These are phyloP conservation scores for Rhopalosiphum nymphaeae DNA, from an alignment of 2,888 invertebrate species.

Conservation along the genomic window DNA sequence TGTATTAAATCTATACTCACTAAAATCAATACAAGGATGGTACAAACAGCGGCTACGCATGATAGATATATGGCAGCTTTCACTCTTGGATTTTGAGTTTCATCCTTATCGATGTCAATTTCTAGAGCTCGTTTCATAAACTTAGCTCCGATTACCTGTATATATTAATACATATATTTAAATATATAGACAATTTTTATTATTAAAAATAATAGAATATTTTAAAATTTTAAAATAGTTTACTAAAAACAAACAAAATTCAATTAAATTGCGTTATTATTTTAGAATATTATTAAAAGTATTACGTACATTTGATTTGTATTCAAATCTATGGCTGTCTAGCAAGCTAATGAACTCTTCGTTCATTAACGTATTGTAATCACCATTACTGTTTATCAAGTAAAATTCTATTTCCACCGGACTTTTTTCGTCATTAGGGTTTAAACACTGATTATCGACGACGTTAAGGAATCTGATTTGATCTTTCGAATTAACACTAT, in stretches of 20 bases:
- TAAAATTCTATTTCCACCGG: constrained; percentile 58
- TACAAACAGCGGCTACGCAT: constrained; percentile 82
- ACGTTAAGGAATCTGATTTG: constrained; percentile 39
- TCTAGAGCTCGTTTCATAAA: constrained; percentile 56
- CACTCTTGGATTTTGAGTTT: constrained; percentile 70
- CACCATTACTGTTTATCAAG: constrained; percentile 41
- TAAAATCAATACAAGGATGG: constrained; percentile 82
- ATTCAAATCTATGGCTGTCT: constrained; percentile 36
- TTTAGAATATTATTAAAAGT: not conserved
- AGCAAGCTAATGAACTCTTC: constrained; percentile 54
- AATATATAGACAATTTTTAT: not conserved
- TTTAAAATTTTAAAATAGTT: not conserved
- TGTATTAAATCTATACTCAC: constrained; percentile 72
- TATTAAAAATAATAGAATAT: not conserved
- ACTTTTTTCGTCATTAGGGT: not conserved
- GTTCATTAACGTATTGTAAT: constrained; percentile 12
- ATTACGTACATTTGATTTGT: constrained; percentile 45
- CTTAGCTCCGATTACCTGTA: constrained; percentile 32
- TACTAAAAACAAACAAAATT: not conserved
- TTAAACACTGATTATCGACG: constrained; percentile 4
- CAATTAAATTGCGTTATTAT: not conserved
- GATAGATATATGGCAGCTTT: constrained; percentile 87
- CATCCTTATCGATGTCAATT: constrained; percentile 47
- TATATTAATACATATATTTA: not conserved
- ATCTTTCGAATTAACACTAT: constrained; percentile 6